These are phyloP conservation scores for Cryptoprocta ferox DNA, from an alignment of 2,797 vertebrate species.

Conservation along the genomic window DNA sequence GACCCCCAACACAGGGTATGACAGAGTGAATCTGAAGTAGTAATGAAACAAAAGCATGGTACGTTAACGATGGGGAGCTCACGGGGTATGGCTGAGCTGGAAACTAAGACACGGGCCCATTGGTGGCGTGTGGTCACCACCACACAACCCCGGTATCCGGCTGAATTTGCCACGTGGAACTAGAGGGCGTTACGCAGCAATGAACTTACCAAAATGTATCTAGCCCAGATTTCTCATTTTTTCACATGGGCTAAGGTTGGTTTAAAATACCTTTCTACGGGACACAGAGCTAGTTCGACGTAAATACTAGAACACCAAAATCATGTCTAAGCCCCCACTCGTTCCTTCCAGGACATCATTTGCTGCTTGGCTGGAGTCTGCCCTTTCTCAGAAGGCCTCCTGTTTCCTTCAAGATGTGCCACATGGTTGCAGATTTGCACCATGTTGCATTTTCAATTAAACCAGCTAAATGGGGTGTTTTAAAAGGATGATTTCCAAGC, in stretches of 20 bases:
- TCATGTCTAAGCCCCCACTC: background rate
- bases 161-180: background rate
- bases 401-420: constrained; percentile 2
- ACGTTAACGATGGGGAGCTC: background rate
- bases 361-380: background rate
- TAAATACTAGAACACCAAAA: background rate
- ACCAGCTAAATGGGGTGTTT: constrained; percentile 58
- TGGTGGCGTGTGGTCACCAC: background rate
- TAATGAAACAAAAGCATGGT: background rate
- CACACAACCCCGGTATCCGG: background rate
- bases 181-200: background rate
- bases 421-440: constrained; percentile 58
- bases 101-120: background rate
- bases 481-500: constrained; percentile 69
- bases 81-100: background rate
- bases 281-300: background rate
- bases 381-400: constrained; percentile 37
- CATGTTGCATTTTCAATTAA: constrained; percentile 79
- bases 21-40: background rate
- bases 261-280: constrained; percentile 16
- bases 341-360: background rate
- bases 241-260: background rate
- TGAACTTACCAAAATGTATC: background rate
- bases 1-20: background rate
- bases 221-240: background rate